Conservation (phyloP, 2,113 vertebrate species). For the Chamaetylas fuelleborni region DNA sequence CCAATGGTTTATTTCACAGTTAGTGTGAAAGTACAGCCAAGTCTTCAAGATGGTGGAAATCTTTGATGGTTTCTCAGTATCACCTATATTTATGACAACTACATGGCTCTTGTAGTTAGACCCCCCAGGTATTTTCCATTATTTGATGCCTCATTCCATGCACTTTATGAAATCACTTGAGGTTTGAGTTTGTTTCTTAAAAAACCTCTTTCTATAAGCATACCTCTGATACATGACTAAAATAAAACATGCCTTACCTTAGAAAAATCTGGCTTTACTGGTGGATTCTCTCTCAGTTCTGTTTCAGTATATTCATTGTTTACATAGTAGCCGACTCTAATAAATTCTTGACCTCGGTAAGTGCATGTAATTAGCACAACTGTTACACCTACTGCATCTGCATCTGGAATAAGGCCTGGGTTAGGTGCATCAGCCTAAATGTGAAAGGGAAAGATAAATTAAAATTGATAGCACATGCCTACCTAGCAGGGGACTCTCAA, state of each 20-base stretch:
- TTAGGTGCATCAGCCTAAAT: constrained; percentile 82
- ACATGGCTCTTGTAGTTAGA: background rate
- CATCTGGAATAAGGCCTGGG: constrained; percentile 83
- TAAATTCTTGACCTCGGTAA: constrained; percentile 84
- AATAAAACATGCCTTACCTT: constrained; percentile 72
- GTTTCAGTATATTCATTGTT: constrained; percentile 86
- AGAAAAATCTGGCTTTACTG: constrained; percentile 84
- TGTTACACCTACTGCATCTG: constrained; percentile 83
- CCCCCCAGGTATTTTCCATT: background rate
- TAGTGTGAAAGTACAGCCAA: background rate
- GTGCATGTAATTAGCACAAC: constrained; percentile 85
- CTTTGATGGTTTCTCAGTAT: background rate
- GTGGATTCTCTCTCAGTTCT: constrained; percentile 83
- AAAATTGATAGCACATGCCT: background rate
- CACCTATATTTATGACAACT: background rate
- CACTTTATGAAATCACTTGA: background rate
- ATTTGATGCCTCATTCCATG: background rate
- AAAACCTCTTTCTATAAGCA: background rate
- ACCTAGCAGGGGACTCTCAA: background rate
- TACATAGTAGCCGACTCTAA: constrained; percentile 84
- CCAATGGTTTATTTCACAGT: background rate
- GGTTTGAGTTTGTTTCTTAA: background rate
- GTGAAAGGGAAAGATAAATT: constrained; percentile 26
- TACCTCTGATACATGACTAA: background rate
- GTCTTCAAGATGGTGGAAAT: background rate